Evolutionary conservation across 1,140 invertebrate genomes (phyloP).

Genomic region (Philotrypesis tridentata): DNA sequence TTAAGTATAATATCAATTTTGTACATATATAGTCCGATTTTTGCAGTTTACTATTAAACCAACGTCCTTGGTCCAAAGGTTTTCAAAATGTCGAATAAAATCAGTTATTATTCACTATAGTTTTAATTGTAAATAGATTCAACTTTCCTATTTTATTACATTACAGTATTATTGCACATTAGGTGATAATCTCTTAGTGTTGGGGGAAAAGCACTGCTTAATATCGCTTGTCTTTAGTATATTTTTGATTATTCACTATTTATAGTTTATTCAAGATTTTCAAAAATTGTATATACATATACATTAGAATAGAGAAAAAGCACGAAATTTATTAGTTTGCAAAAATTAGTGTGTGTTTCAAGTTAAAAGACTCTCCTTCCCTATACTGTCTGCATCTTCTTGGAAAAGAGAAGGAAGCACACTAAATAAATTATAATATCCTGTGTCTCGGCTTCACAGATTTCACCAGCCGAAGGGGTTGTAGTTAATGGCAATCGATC

Average conservation of each 20-base stretch:
- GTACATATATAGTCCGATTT: too few species aligned
- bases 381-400: not conserved
- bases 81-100: not conserved
- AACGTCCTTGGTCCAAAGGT: not conserved
- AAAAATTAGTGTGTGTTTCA: not conserved
- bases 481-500: conserved; percentile 58
- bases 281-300: not conserved
- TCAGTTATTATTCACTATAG: not conserved
- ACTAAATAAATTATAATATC: not conserved
- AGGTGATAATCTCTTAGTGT: not conserved
- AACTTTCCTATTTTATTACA: conserved; percentile 35
- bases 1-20: too few species aligned
- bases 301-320: not conserved
- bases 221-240: not conserved
- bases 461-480: not conserved
- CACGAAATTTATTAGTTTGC: not conserved
- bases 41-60: too few species aligned
- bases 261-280: not conserved
- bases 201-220: not conserved
- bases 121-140: not conserved
- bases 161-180: not conserved
- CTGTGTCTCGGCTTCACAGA: not conserved
- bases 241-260: not conserved
- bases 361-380: not conserved
- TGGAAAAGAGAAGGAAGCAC: not conserved